These are phyloP conservation scores for Ceyx melanurus DNA, from an alignment of 2,113 vertebrate species.

Conservation along the genomic window DNA sequence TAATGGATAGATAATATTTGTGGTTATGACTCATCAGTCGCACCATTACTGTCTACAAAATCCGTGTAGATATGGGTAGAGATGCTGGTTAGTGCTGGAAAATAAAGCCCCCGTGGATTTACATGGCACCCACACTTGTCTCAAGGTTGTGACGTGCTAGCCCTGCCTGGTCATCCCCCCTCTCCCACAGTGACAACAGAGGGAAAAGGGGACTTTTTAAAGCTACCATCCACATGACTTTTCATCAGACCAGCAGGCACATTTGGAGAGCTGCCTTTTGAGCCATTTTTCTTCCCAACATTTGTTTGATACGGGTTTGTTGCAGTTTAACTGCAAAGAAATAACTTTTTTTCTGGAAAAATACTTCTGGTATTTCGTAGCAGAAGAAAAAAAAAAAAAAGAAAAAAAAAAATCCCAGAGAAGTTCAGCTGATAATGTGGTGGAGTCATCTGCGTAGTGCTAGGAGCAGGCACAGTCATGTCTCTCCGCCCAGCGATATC, in stretches of 20 bases:
- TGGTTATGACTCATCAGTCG: background rate
- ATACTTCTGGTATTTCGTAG: background rate
- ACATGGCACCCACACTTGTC: background rate
- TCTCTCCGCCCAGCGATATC: background rate
- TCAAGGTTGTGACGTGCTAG: background rate
- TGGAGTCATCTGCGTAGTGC: background rate
- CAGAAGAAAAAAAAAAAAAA: background rate
- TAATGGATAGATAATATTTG: background rate
- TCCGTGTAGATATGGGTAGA: background rate
- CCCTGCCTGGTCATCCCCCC: background rate
- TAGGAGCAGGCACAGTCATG: background rate
- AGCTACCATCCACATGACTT: background rate
- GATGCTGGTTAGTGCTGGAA: background rate
- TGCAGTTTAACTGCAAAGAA: background rate
- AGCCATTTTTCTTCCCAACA: background rate
- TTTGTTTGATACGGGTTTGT: background rate
- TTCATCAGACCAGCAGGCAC: background rate
- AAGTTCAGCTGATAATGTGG: constrained; percentile 1
- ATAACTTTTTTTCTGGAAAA: background rate
- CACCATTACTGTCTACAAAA: background rate
- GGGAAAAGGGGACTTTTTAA: background rate
- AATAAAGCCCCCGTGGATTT: background rate
- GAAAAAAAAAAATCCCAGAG: background rate
- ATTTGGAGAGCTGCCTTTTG: background rate
- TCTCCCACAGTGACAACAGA: background rate